Evolutionary conservation across 2,888 invertebrate species (phyloP).

Genomic region (Flexamia atlantica): DNA sequence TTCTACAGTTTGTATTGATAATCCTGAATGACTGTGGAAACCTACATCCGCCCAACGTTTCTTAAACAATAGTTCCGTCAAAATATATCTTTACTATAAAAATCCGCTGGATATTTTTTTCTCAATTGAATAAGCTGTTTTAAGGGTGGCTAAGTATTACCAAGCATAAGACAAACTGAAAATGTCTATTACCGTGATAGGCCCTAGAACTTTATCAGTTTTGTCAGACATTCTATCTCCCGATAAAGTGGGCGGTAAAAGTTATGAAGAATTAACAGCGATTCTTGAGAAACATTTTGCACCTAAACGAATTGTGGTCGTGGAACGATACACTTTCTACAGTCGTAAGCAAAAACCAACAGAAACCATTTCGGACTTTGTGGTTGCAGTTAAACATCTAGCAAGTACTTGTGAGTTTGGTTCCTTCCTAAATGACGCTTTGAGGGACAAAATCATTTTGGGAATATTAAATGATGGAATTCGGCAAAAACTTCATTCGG

Average conservation of each 20-base stretch:
- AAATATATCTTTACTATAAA: too few species aligned
- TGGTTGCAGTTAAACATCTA: constrained; percentile 3
- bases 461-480: background rate
- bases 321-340: background rate
- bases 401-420: background rate
- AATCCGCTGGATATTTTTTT: too few species aligned
- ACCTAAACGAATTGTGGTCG: background rate
- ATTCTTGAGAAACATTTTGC: background rate
- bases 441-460: background rate
- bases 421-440: background rate
- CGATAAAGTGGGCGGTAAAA: background rate
- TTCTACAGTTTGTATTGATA: too few species aligned
- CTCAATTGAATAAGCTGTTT: too few species aligned
- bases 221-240: background rate
- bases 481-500: background rate
- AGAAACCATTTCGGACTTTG: background rate
- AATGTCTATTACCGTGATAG: background rate
- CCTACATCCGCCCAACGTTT: too few species aligned
- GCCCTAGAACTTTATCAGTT: background rate
- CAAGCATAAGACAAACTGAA: too few species aligned
- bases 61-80: too few species aligned
- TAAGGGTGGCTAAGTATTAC: too few species aligned
- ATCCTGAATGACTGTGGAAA: too few species aligned
- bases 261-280: background rate
- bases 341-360: constrained; percentile 10